These are phyloP conservation scores for Desmophyllum pertusum DNA, from an alignment of 92 coral and sea anemone genomes.

Conservation along the genomic window DNA sequence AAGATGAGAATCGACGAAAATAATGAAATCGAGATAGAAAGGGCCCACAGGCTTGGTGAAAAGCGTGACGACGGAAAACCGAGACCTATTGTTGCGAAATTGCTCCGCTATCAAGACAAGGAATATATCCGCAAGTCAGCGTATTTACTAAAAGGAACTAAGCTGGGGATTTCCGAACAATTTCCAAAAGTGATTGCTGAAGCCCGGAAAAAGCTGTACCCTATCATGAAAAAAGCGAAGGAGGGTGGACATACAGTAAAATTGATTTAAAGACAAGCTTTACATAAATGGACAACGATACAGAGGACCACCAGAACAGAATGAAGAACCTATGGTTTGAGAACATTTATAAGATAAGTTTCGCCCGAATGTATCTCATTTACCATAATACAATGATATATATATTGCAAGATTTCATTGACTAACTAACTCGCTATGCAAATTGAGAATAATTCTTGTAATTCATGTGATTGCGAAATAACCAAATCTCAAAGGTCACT, in stretches of 20 bases:
- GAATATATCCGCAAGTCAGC: slow-evolving; percentile 27
- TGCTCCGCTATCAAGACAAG: slow-evolving; percentile 28
- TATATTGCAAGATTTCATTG: not conserved
- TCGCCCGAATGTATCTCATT: not conserved
- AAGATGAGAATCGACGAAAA: not conserved
- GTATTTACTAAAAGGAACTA: slow-evolving; percentile 34
- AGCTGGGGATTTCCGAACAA: slow-evolving; percentile 55
- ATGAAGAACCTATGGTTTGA: not conserved
- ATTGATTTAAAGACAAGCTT: slow-evolving; percentile 34
- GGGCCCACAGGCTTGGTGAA: slow-evolving; percentile 37
- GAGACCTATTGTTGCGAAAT: slow-evolving; percentile 44
- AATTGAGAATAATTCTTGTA: not conserved
- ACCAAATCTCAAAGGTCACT: not conserved
- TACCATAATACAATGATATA: not conserved
- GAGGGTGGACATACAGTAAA: slow-evolving; percentile 27
- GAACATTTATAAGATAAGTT: not conserved
- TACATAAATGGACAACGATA: slow-evolving; percentile 51
- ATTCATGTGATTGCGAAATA: not conserved
- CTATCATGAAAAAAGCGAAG: slow-evolving; percentile 38
- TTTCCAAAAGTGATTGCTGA: slow-evolving; percentile 56
- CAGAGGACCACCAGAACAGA: not conserved
- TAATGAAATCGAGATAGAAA: slow-evolving; percentile 16
- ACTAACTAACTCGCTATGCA: not conserved
- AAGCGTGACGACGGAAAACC: slow-evolving; percentile 10
- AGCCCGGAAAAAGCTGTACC: slow-evolving; percentile 44